These are phyloP conservation scores for Lomographa bimaculata DNA, from an alignment of 2,888 invertebrate genomes.

Conservation along the genomic window DNA sequence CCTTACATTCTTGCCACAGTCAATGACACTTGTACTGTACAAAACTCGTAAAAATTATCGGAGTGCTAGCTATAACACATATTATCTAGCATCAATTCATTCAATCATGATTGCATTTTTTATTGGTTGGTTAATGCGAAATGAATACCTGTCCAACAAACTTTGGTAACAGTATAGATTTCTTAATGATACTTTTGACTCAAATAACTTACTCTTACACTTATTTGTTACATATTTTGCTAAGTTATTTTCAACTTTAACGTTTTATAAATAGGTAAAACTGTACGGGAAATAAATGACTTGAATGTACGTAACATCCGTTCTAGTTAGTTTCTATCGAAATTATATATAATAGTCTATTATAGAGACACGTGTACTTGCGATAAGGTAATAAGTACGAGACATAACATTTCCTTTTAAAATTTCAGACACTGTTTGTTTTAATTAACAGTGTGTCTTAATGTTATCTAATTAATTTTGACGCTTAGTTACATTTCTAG, in stretches of 20 bases:
- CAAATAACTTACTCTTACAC: conserved; percentile 1
- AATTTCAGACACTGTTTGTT: conserved; percentile 4
- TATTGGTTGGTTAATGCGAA: conserved; percentile 25
- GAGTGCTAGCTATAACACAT: too few relatives aligned
- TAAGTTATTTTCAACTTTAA: conserved; percentile 6
- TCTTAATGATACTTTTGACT: conserved; percentile 19
- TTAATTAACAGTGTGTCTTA: neutral
- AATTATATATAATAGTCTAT: conserved; percentile 24
- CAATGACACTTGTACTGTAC: too few relatives aligned
- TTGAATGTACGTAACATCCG: conserved; percentile 46
- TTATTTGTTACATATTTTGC: neutral
- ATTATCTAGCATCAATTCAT: too few relatives aligned
- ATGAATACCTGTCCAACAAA: conserved; percentile 28
- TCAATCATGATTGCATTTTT: too few relatives aligned
- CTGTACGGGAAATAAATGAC: conserved; percentile 7
- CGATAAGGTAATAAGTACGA: conserved; percentile 14
- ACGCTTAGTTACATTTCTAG: too few relatives aligned
- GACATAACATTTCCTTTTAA: conserved; percentile 17
- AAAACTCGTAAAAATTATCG: too few relatives aligned
- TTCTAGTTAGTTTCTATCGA: conserved; percentile 36
- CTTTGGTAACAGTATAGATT: conserved; percentile 17
- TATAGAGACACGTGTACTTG: conserved; percentile 21
- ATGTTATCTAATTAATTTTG: too few relatives aligned
- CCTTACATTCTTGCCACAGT: too few relatives aligned
- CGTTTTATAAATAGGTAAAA: neutral